Evolutionary conservation across 2,888 invertebrate genomes (phyloP).

Genomic region (Xylophagus ater): DNA sequence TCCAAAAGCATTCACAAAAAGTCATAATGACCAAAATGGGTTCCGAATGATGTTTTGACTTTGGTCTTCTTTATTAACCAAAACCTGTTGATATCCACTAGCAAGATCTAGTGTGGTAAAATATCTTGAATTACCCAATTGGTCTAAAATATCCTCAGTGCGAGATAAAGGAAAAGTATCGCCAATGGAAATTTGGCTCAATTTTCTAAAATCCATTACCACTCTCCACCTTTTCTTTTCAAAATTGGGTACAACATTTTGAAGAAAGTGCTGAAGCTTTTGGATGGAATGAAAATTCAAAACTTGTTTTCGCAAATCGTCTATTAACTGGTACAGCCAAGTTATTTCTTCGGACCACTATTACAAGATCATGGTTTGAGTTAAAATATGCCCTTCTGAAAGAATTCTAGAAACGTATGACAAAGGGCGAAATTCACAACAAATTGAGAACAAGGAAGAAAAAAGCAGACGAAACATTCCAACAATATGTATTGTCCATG

Average conservation of each 20-base stretch:
- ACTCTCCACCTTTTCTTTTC: too few species aligned
- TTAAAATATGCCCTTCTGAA: neutral
- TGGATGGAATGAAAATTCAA: constrained; percentile 1
- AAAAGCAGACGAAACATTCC: constrained; percentile 1
- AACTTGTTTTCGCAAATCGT: neutral
- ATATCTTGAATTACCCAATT: too few species aligned
- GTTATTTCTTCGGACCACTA: constrained; percentile 1
- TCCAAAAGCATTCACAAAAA: too few species aligned
- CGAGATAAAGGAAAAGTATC: too few species aligned
- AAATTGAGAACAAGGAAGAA: constrained; percentile 5
- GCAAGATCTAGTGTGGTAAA: too few species aligned
- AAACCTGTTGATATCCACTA: too few species aligned
- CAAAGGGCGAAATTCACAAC: constrained; percentile 5
- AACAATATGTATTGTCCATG: constrained; percentile 2
- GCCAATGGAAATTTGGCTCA: too few species aligned
- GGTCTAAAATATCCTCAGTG: too few species aligned
- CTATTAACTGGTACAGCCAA: constrained; percentile 5
- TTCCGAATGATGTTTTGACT: too few species aligned
- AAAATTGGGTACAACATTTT: constrained; percentile 1
- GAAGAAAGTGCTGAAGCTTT: constrained; percentile 1
- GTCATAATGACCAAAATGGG: too few species aligned
- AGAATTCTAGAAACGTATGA: constrained; percentile 3
- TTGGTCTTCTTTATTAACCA: too few species aligned
- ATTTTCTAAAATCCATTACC: too few species aligned
- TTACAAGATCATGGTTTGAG: neutral